Evolutionary conservation across 2,113 vertebrate genomes (phyloP).

Genomic region (Psophia crepitans): DNA sequence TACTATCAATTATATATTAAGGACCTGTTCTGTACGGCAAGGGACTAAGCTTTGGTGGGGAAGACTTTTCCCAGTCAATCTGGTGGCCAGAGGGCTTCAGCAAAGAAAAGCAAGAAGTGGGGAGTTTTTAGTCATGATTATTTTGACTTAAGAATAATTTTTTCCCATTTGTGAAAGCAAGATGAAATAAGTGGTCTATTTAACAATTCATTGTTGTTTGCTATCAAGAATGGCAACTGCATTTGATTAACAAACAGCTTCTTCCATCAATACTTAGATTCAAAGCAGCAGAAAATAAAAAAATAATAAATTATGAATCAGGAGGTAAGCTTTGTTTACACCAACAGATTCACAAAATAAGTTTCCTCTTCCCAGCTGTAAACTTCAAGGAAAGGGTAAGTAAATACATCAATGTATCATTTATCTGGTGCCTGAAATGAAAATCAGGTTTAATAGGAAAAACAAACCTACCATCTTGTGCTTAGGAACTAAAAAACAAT

Average conservation of each 20-base stretch:
- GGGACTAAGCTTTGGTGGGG: neutral
- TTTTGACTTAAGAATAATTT: neutral
- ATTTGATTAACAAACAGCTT: slow-evolving; percentile 4
- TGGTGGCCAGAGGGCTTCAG: neutral
- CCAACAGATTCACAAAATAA: neutral
- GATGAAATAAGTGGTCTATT: neutral
- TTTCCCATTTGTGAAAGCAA: neutral
- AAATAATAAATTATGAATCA: neutral
- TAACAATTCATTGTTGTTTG: neutral
- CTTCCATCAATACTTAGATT: neutral
- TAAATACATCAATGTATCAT: slow-evolving; percentile 18
- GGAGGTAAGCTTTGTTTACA: neutral
- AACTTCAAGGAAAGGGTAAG: slow-evolving; percentile 16
- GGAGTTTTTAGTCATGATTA: neutral
- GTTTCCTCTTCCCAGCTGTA: neutral
- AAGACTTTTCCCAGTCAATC: neutral
- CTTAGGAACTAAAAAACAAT: slow-evolving; percentile 52
- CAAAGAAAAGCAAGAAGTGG: neutral
- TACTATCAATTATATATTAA: neutral
- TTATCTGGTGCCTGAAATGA: slow-evolving; percentile 45
- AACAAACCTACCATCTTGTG: slow-evolving; percentile 54
- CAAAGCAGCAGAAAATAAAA: neutral
- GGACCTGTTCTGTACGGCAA: neutral
- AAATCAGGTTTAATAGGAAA: slow-evolving; percentile 56
- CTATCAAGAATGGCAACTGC: neutral